phyloP scores from a whole-genome alignment of 2,888 invertebrate species.

The Platycnemis pennipes region DNA sequence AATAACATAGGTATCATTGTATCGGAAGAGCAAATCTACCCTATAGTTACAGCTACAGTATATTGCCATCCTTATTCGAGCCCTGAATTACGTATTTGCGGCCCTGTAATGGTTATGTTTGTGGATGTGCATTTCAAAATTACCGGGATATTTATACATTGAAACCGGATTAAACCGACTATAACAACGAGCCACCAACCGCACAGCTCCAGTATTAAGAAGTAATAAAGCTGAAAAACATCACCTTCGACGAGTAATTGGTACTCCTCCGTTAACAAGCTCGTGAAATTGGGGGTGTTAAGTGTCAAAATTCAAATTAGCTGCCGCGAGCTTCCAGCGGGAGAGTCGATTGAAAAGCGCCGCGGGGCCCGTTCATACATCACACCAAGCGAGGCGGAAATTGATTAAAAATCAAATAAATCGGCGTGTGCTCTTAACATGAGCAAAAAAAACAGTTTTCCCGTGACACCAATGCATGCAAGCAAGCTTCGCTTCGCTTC shows the following conservation, averaged over 20 bases:
- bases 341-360: not conserved
- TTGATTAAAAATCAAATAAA: constrained; percentile 35
- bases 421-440: not conserved
- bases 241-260: not conserved
- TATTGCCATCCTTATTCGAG: no score
- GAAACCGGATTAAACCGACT: no score
- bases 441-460: not conserved
- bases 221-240: not conserved
- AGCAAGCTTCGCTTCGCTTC: no score
- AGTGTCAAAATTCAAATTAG: constrained; percentile 22
- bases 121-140: no score
- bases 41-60: no score
- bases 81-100: no score
- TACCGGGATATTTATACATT: no score
- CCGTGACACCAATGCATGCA: not conserved
- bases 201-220: not conserved
- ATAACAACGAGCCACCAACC: no score
- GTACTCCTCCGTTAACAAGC: not conserved
- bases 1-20: no score
- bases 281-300: not conserved
- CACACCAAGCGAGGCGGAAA: not conserved
- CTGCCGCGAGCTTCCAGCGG: not conserved
- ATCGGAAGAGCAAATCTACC: no score
- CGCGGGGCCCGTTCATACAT: not conserved
- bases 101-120: no score